Percentiles rank a stretch among this genome's conserved stretches.
Conservation (phyloP, 2,113 vertebrate species). For the Herpetotheres cachinnans region DNA sequence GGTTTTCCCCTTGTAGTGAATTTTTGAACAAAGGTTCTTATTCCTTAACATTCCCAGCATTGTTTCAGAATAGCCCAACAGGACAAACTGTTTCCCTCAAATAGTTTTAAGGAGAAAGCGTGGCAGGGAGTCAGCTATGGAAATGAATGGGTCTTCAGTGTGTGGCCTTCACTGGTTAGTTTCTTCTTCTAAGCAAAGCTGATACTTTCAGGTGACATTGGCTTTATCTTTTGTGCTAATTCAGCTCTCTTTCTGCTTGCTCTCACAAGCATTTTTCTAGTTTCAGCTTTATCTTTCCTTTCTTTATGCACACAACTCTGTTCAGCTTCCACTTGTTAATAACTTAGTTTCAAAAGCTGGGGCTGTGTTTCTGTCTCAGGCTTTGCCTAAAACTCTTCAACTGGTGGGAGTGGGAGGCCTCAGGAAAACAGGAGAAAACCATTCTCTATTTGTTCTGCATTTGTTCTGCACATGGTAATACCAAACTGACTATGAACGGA, state of each 20-base stretch:
- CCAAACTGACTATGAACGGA: not conserved
- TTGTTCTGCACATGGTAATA: not conserved
- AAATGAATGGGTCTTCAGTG: not conserved
- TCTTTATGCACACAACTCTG: not conserved
- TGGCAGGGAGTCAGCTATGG: not conserved
- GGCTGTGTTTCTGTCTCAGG: not conserved
- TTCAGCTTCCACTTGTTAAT: not conserved
- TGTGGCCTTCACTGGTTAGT: not conserved
- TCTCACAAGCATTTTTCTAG: not conserved
- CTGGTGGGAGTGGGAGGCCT: not conserved
- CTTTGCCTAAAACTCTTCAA: not conserved
- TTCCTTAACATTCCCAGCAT: constrained; percentile 14
- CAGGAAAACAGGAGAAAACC: not conserved
- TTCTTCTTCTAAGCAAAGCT: not conserved
- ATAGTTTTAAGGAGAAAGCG: not conserved
- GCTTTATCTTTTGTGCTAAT: not conserved
- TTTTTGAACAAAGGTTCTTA: not conserved
- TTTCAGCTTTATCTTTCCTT: not conserved
- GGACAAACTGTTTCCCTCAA: not conserved
- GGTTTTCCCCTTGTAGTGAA: not conserved
- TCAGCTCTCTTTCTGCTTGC: not conserved
- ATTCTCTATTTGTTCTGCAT: not conserved
- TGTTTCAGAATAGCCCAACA: not conserved
- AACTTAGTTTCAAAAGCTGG: not conserved
- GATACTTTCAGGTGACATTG: not conserved